These are phyloP conservation scores for Lepidurus apus DNA, from an alignment of 1,140 invertebrate genomes.

Conservation along the genomic window DNA sequence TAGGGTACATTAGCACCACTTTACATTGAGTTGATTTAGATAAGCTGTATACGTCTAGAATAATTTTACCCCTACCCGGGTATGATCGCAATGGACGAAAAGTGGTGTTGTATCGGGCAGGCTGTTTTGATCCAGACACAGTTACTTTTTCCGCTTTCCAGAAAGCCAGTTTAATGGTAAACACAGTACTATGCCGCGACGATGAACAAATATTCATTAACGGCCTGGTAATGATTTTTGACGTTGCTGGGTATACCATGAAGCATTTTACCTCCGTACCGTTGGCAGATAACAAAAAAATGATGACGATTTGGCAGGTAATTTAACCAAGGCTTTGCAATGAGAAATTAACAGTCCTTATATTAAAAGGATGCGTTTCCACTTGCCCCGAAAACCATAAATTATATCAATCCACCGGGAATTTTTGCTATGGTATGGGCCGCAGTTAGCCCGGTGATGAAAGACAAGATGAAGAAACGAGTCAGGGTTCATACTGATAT, in stretches of 20 bases:
- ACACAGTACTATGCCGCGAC: not conserved
- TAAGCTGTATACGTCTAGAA: conserved; percentile 25
- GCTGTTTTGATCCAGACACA: conserved; percentile 33
- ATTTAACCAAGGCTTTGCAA: not conserved
- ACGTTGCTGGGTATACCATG: not conserved
- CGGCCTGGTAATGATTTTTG: not conserved
- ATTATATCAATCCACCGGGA: conserved; percentile 74
- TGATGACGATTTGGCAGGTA: not conserved
- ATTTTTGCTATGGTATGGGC: conserved; percentile 72
- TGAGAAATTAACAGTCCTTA: not conserved
- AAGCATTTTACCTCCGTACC: not conserved
- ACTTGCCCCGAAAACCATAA: conserved; percentile 75
- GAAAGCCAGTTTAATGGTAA: not conserved
- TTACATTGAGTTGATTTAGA: not conserved
- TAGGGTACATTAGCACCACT: conserved; percentile 35
- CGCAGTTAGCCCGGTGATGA: conserved; percentile 75
- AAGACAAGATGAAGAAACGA: conserved; percentile 76
- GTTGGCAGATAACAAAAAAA: not conserved
- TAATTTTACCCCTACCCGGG: conserved; percentile 37
- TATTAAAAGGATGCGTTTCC: conserved; percentile 68
- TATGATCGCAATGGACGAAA: conserved; percentile 37
- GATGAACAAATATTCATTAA: conserved; percentile 5
- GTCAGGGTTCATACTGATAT: conserved; percentile 50
- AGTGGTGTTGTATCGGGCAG: conserved; percentile 36
- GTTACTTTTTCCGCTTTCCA: not conserved